Evolutionary conservation across 2,888 invertebrate species (phyloP).

Genomic region (Drosophila buzzatii): DNA sequence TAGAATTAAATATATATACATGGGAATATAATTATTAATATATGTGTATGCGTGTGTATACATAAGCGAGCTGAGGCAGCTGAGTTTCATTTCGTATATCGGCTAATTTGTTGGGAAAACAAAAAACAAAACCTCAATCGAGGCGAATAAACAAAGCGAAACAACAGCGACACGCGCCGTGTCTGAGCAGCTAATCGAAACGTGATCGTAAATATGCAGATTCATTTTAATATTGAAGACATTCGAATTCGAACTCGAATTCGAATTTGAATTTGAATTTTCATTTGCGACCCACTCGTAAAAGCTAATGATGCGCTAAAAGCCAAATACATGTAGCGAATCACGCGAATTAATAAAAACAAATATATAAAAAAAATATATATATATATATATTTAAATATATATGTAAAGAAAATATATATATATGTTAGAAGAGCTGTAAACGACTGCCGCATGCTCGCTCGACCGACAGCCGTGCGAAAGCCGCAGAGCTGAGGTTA

Average conservation of each 20-base stretch:
- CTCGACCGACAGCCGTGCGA: not conserved
- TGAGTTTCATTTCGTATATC: conserved; percentile 2
- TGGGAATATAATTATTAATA: not conserved
- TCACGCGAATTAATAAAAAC: conserved; percentile 40
- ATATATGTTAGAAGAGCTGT: not conserved
- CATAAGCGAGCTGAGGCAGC: not conserved
- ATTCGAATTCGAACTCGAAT: not conserved
- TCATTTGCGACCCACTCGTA: conserved; percentile 13
- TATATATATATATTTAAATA: not conserved
- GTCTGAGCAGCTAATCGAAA: conserved; percentile 14
- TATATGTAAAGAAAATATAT: not conserved
- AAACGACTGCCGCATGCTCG: not conserved
- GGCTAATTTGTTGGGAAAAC: conserved; percentile 42
- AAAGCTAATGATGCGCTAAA: conserved; percentile 41
- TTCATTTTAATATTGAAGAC: not conserved
- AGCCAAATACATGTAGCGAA: conserved; percentile 12
- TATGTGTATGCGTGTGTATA: too few species aligned
- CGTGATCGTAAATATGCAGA: conserved; percentile 8
- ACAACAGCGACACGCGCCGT: conserved; percentile 28
- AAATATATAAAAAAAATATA: not conserved
- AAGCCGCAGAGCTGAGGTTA: not conserved
- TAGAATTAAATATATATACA: not conserved
- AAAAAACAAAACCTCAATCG: conserved; percentile 14
- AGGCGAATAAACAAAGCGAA: conserved; percentile 20
- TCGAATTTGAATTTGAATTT: conserved; percentile 10